Percentiles rank a stretch among this genome's conserved stretches.
phyloP scores from a whole-genome alignment of 2,113 vertebrate species.

The Camelus dromedarius region DNA sequence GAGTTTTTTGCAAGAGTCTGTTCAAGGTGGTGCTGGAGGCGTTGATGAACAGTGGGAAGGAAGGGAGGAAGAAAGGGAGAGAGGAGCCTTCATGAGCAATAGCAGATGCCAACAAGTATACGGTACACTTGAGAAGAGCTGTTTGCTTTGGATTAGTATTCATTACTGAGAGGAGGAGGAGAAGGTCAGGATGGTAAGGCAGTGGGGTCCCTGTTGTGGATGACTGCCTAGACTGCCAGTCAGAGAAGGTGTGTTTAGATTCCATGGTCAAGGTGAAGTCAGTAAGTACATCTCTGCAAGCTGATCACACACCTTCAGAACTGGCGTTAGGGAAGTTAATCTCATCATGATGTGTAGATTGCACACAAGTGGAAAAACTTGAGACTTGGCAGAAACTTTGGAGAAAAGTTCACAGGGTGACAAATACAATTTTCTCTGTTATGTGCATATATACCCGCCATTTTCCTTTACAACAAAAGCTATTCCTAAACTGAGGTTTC shows the following conservation, averaged over 20 bases:
- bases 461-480: conserved; percentile 18
- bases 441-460: background rate
- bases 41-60: background rate
- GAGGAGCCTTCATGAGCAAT: rapidly evolving
- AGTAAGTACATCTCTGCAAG: background rate
- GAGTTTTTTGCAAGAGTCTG: background rate
- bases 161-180: background rate
- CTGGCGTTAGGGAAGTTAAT: background rate
- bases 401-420: background rate
- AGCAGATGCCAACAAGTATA: background rate
- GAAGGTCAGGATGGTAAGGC: background rate
- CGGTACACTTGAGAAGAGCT: background rate
- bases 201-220: background rate
- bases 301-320: background rate
- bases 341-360: background rate
- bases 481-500: background rate
- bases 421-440: background rate
- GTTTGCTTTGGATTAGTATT: background rate
- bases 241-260: background rate
- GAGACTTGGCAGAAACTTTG: background rate
- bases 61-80: background rate
- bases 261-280: background rate
- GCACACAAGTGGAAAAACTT: background rate
- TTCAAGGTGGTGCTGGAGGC: background rate
- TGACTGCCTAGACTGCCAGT: background rate